These are phyloP conservation scores for Rhea americana DNA, from an alignment of 2,113 vertebrate species.

Conservation along the genomic window DNA sequence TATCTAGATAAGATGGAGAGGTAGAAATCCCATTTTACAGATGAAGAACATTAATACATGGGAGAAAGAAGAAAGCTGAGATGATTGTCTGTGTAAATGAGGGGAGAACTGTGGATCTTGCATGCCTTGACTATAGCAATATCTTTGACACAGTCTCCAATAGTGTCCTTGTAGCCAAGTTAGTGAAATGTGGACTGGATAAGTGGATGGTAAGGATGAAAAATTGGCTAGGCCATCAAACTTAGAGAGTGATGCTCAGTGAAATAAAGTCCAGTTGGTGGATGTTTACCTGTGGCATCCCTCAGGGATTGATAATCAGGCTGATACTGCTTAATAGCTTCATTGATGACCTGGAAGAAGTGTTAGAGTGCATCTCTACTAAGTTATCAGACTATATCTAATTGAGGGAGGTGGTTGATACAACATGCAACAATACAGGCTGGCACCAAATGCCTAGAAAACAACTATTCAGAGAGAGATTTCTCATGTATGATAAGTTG, in stretches of 20 bases:
- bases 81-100: background rate
- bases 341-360: background rate
- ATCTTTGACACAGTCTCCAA: background rate
- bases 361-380: background rate
- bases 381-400: background rate
- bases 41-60: background rate
- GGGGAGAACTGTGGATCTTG: background rate
- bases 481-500: background rate
- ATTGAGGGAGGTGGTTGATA: background rate
- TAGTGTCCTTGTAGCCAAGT: background rate
- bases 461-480: background rate
- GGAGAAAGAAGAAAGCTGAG: background rate
- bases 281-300: background rate
- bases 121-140: background rate
- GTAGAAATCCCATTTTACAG: background rate
- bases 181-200: background rate
- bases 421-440: background rate
- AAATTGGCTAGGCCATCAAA: background rate
- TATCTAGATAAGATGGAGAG: background rate
- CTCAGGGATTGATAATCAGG: background rate
- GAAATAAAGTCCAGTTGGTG: background rate
- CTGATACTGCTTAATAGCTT: background rate
- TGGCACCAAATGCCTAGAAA: background rate
- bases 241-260: background rate
- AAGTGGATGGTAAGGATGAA: background rate